Percentiles rank a stretch among this genome's conserved stretches.
phyloP scores from a whole-genome alignment of 2,888 invertebrate genomes.

The Philereme vetulata region DNA sequence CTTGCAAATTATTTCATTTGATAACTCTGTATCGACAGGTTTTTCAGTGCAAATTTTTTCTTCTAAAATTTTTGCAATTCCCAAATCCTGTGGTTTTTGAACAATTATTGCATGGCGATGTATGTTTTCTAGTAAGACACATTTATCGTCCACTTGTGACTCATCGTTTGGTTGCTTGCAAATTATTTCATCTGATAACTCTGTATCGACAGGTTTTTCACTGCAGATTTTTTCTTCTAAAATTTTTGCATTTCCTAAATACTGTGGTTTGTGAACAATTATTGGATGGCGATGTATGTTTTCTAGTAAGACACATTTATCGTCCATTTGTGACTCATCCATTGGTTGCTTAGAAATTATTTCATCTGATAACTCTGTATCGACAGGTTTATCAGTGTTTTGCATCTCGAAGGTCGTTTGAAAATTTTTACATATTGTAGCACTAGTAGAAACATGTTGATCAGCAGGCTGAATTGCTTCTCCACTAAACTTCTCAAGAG shows the following conservation, averaged over 20 bases:
- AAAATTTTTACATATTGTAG: conserved; percentile 1
- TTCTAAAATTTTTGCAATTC: not conserved
- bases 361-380: not conserved
- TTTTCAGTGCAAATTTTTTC: not conserved
- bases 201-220: not conserved
- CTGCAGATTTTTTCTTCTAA: not conserved
- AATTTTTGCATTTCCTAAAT: not conserved
- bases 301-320: not conserved
- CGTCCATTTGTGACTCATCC: not conserved
- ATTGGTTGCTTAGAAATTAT: not conserved
- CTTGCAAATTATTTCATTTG: not conserved
- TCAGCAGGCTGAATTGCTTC: not conserved
- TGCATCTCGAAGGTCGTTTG: not conserved
- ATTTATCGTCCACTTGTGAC: too few species aligned
- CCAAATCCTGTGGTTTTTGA: too few species aligned
- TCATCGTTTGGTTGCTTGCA: too few species aligned
- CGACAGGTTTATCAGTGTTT: not conserved
- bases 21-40: not conserved
- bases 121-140: too few species aligned
- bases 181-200: too few species aligned
- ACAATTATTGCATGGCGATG: too few species aligned
- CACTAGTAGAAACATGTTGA: not conserved
- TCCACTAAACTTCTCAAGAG: not conserved
- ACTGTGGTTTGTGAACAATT: not conserved
- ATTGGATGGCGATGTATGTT: not conserved